These are phyloP conservation scores for Phrixothrix hirtus DNA, from an alignment of 2,888 invertebrate genomes.

Conservation along the genomic window DNA sequence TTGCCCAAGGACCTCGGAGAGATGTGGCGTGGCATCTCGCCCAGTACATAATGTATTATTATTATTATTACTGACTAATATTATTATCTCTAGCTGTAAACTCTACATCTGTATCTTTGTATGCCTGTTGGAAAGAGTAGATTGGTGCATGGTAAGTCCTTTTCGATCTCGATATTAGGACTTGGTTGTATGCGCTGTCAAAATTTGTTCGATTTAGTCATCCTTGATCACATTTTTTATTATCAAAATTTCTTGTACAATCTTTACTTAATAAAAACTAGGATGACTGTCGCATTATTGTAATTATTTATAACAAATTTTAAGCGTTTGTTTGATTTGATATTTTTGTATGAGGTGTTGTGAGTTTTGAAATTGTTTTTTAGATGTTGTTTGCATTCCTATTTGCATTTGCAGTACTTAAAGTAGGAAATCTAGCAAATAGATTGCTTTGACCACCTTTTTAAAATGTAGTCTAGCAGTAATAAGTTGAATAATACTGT, in stretches of 20 bases:
- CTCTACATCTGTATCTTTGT: slow-evolving; percentile 37
- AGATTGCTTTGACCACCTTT: slow-evolving; percentile 19
- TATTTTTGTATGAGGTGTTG: slow-evolving; percentile 15
- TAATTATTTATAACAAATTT: too few relatives aligned
- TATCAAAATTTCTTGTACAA: not conserved
- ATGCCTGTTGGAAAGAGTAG: slow-evolving; percentile 24
- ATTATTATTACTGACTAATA: slow-evolving; percentile 42
- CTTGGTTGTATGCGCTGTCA: slow-evolving; percentile 9
- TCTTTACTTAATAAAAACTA: not conserved
- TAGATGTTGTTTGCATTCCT: slow-evolving; percentile 28
- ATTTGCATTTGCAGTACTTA: slow-evolving; percentile 31
- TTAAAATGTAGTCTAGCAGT: slow-evolving; percentile 11
- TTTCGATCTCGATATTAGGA: slow-evolving; percentile 2
- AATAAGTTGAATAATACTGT: too few relatives aligned
- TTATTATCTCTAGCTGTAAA: slow-evolving; percentile 37
- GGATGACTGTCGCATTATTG: not conserved
- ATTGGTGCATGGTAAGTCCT: slow-evolving; percentile 18
- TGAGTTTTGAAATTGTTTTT: too few relatives aligned
- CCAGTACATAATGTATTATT: slow-evolving; percentile 56
- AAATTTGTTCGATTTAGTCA: slow-evolving; percentile 17
- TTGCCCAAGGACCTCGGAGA: too few relatives aligned
- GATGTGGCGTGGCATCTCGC: slow-evolving; percentile 24
- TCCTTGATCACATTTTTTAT: not conserved
- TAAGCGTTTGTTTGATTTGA: too few relatives aligned
- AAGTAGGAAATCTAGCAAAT: slow-evolving; percentile 18